Evolutionary conservation across 1,140 invertebrate species (phyloP).

Genomic region (Holotrichia oblita): DNA sequence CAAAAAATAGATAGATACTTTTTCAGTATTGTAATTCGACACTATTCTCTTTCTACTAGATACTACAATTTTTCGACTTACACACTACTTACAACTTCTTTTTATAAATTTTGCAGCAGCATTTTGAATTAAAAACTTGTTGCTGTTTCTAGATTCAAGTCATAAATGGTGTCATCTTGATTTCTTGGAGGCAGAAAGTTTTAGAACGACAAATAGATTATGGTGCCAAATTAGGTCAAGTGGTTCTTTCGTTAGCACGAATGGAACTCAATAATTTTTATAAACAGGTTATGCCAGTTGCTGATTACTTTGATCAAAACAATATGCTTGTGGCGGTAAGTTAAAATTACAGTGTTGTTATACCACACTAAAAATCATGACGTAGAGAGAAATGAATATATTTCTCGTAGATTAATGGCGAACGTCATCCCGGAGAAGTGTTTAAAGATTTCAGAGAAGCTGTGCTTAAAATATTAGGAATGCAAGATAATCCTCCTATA

Average conservation of each 20-base stretch:
- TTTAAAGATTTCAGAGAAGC: slow-evolving; percentile 81
- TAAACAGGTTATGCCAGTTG: slow-evolving; percentile 87
- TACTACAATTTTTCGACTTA: neutral
- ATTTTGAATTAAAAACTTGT: too few species aligned
- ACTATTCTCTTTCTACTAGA: too few species aligned
- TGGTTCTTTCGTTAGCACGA: slow-evolving; percentile 82
- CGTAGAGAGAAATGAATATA: neutral
- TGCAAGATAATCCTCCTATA: slow-evolving; percentile 70
- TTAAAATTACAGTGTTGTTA: slow-evolving; percentile 52
- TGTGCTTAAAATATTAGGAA: slow-evolving; percentile 75
- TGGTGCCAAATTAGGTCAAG: slow-evolving; percentile 86
- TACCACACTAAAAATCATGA: too few species aligned
- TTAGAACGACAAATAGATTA: slow-evolving; percentile 89
- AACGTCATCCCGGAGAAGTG: slow-evolving; percentile 82
- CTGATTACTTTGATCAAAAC: slow-evolving; percentile 88
- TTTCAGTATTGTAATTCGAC: too few species aligned
- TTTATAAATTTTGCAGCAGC: too few species aligned
- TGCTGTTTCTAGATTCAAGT: slow-evolving; percentile 79
- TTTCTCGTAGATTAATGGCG: slow-evolving; percentile 69
- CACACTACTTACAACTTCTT: too few species aligned
- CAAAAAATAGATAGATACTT: too few species aligned
- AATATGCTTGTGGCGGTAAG: slow-evolving; percentile 83
- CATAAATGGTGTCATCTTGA: slow-evolving; percentile 83
- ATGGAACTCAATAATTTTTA: slow-evolving; percentile 92
- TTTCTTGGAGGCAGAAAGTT: slow-evolving; percentile 85